A percentile compares a stretch with the other conserved stretches of the same genome.
phyloP scores from a whole-genome alignment of 2,797 vertebrate species.

The Chelonia mydas region DNA sequence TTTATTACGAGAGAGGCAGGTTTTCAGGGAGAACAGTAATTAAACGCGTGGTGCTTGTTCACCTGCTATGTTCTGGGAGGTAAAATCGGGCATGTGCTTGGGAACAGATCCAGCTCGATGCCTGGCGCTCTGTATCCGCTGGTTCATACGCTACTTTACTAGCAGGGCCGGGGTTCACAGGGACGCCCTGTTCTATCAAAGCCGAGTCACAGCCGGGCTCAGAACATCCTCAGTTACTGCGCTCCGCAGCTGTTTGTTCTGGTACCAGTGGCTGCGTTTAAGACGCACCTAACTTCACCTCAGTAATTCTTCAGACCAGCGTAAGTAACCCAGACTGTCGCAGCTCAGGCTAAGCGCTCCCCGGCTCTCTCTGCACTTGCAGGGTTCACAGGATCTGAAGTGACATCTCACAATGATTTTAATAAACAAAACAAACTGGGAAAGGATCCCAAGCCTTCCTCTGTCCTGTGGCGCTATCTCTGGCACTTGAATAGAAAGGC shows the following conservation, averaged over 20 bases:
- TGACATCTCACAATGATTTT: neutral
- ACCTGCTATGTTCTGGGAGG: neutral
- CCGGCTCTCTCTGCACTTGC: neutral
- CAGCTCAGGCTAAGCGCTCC: neutral
- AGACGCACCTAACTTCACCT: neutral
- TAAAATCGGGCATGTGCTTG: neutral
- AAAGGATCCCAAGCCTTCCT: neutral
- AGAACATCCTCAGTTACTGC: neutral
- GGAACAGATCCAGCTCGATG: neutral
- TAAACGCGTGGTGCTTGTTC: neutral
- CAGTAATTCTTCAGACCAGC: neutral
- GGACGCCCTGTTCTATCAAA: neutral
- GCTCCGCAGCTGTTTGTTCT: neutral
- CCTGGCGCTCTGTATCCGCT: neutral
- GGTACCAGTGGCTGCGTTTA: neutral
- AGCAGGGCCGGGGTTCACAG: neutral
- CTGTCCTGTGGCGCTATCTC: slow-evolving; percentile 21
- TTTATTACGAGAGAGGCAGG: neutral
- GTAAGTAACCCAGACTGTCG: neutral
- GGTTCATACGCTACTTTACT: neutral
- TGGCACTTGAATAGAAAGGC: neutral
- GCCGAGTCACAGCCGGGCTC: neutral
- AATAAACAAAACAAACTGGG: neutral
- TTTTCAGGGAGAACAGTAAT: neutral
- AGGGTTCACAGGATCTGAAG: neutral